Base-by-base conservation (phyloP, 2,113 vertebrate genomes). In the Erythrolamprus reginae region DNA sequence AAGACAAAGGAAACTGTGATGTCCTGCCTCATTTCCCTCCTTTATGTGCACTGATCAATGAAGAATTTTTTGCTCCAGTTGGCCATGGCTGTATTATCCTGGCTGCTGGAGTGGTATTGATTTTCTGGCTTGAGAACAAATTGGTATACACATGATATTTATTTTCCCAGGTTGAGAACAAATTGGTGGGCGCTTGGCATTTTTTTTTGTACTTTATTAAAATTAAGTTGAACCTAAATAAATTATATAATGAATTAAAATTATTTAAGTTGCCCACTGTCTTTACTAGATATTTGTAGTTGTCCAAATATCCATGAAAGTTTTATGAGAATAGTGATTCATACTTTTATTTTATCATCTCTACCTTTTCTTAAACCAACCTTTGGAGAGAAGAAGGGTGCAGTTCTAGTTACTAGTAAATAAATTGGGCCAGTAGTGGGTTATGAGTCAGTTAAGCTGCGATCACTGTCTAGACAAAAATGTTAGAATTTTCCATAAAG, bases 1-100 rank as follows among this genome's bases (percentile, higher is more conserved):
- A 86, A 88, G 45, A 53, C 65, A 88, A 58, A 58, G 77, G 90
- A 91, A 88, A 48, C 84, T 61, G 53, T 61, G 53, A 91, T 91
- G 86, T 83, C 86, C 86, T 88, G 86, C 86, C 52, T 91, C 86
- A 91, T 91, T 91, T 91, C 86, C 86, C 53, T 88, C 77, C 70
- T 88, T 88, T 91, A 53, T 33, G 90, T 88, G 90, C 47, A 83
- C 86, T 88, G 90, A 91, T 91, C 90, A 91, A 91, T 91, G 86
- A 88, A 88, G 85, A 88, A 61, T 91, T 88, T 88, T 91, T 91
- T 91, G 90, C 86, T 91, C 86, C 90, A 91, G 86, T 91, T 91
- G 86, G 90, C 90, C 90, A 91, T 84, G 53, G 90, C 90, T 91
- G 86, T 77, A 84, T 90, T 90, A 90, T 90, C 84, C 61, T 90